Conservation (phyloP, 2,888 invertebrate genomes). For the Melanostoma mellinum region DNA sequence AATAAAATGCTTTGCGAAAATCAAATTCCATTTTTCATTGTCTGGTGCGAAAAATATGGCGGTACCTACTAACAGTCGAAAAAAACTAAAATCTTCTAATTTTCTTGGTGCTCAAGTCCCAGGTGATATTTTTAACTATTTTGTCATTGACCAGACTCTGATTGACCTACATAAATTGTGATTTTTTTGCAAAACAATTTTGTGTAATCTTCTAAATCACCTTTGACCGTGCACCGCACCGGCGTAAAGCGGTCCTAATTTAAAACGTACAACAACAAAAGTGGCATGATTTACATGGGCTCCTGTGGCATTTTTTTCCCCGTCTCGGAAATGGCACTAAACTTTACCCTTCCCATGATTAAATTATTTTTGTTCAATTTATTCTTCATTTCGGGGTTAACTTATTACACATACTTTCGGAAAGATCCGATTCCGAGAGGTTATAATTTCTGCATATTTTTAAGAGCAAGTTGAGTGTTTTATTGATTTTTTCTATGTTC, state of each 20-base stretch:
- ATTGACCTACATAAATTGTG: slow-evolving; percentile 43
- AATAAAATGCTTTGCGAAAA: slow-evolving; percentile 2
- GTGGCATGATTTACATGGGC: slow-evolving; percentile 31
- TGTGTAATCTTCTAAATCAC: slow-evolving; percentile 51
- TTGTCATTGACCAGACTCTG: neutral
- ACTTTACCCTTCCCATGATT: neutral
- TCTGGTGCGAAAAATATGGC: slow-evolving; percentile 55
- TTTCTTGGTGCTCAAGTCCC: slow-evolving; percentile 6
- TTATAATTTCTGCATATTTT: no score
- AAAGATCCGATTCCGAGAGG: no score
- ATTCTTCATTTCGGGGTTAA: slow-evolving; percentile 7
- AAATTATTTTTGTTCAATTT: slow-evolving; percentile 8
- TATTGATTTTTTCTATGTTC: no score
- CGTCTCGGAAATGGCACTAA: neutral
- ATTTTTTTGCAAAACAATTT: slow-evolving; percentile 30
- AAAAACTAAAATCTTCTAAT: neutral
- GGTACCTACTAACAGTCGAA: slow-evolving; percentile 18
- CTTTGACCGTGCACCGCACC: slow-evolving; percentile 64
- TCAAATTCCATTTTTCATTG: slow-evolving; percentile 13
- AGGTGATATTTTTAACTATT: slow-evolving; percentile 20
- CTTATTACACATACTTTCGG: no score
- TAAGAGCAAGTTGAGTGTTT: no score
- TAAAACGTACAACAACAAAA: slow-evolving; percentile 39
- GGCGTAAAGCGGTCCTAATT: slow-evolving; percentile 50
- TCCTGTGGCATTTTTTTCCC: slow-evolving; percentile 28